phyloP scores from a whole-genome alignment of 2,888 invertebrate species.

The Caenorhabditis macrosperma region DNA sequence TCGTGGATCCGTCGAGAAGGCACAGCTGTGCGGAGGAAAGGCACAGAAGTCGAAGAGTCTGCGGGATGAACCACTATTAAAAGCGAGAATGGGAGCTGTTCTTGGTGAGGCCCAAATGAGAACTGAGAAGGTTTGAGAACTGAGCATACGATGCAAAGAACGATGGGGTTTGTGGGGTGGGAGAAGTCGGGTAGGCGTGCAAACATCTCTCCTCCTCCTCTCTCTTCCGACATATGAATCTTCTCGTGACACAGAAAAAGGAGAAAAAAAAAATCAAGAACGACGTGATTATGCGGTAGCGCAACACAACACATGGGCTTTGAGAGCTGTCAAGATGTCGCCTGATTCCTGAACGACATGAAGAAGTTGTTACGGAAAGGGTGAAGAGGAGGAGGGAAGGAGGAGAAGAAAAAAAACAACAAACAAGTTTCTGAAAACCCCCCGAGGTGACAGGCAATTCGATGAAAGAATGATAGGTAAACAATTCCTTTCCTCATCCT shows the following conservation, averaged over 20 bases:
- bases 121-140: slow-evolving; percentile 51
- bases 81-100: slow-evolving; percentile 31
- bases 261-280: slow-evolving; percentile 41
- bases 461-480: slow-evolving; percentile 25
- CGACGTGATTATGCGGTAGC: slow-evolving; percentile 53
- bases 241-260: slow-evolving; percentile 6
- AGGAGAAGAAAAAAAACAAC: neutral
- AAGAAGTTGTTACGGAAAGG: too few species aligned
- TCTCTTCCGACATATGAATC: slow-evolving; percentile 11
- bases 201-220: slow-evolving; percentile 12
- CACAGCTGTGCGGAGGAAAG: slow-evolving; percentile 84
- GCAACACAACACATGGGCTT: slow-evolving; percentile 51
- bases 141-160: neutral
- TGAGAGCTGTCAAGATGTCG: slow-evolving; percentile 57
- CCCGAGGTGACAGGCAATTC: slow-evolving; percentile 7
- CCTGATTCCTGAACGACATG: slow-evolving; percentile 33
- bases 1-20: slow-evolving; percentile 84
- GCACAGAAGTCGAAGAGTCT: slow-evolving; percentile 84
- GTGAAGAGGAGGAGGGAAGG: neutral
- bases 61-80: slow-evolving; percentile 64
- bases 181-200: slow-evolving; percentile 1
- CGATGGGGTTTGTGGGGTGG: neutral
- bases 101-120: neutral
- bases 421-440: slow-evolving; percentile 30
- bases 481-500: slow-evolving; percentile 8